A percentile compares a stretch with the other conserved stretches of the same genome.
Evolutionary conservation across 1,140 invertebrate genomes (phyloP).

Genomic region (Cardiocondyla obscurior): DNA sequence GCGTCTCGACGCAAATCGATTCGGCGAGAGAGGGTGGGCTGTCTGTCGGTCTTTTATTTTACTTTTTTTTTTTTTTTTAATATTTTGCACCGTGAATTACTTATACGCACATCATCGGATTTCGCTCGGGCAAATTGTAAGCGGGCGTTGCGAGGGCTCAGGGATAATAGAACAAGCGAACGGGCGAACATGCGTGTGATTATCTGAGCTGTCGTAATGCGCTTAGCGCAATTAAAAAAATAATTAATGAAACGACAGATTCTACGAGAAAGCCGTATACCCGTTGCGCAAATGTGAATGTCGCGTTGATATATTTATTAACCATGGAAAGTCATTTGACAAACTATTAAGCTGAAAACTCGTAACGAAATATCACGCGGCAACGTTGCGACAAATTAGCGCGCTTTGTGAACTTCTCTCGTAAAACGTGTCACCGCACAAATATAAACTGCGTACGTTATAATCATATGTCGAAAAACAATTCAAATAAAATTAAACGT

Average conservation of each 20-base stretch:
- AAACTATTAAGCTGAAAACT: constrained; percentile 40
- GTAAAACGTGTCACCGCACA: neutral
- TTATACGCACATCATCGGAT: neutral
- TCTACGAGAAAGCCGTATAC: neutral
- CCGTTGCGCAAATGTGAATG: constrained; percentile 11
- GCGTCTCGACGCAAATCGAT: neutral
- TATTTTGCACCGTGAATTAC: constrained; percentile 4
- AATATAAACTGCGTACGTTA: constrained; percentile 2
- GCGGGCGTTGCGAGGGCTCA: neutral
- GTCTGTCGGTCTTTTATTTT: too few relatives aligned
- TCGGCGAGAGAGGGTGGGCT: neutral
- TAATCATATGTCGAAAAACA: constrained; percentile 27
- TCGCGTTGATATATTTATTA: constrained; percentile 42
- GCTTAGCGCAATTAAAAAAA: constrained; percentile 33
- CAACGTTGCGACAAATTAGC: constrained; percentile 22
- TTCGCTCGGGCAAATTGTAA: neutral
- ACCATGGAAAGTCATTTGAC: constrained; percentile 28
- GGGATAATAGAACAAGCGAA: constrained; percentile 21
- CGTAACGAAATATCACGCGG: neutral
- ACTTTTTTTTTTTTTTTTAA: too few relatives aligned
- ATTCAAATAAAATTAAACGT: neutral
- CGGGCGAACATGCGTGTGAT: neutral
- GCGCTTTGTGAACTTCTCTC: neutral
- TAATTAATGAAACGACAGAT: constrained; percentile 37
- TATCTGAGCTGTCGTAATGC: neutral